Conservation (phyloP, 2,888 invertebrate species). For the Watsonalla binaria region DNA sequence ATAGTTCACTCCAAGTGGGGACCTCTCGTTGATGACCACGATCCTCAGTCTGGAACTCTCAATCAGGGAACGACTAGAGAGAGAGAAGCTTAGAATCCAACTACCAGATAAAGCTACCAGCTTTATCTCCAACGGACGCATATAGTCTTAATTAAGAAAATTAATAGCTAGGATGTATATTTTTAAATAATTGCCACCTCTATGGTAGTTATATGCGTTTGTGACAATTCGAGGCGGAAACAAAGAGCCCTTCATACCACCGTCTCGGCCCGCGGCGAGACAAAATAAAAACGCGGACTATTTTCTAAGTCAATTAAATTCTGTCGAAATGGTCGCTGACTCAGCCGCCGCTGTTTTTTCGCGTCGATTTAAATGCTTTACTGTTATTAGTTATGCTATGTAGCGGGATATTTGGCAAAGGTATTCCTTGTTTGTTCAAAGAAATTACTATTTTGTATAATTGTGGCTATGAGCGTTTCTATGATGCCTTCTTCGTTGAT, state of each 20-base stretch:
- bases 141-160: too few relatives aligned
- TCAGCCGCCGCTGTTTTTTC: slow-evolving; percentile 18
- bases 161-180: too few relatives aligned
- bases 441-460: slow-evolving; percentile 24
- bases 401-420: slow-evolving; percentile 19
- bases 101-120: too few relatives aligned
- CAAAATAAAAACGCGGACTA: slow-evolving; percentile 21
- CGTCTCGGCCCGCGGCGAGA: slow-evolving; percentile 16
- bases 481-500: not conserved
- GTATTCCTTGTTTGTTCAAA: slow-evolving; percentile 18
- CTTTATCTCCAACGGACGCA: too few relatives aligned
- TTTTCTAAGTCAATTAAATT: slow-evolving; percentile 70
- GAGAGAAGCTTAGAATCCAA: too few relatives aligned
- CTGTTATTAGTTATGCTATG: slow-evolving; percentile 24
- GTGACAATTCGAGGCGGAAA: slow-evolving; percentile 44
- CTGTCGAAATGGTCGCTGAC: slow-evolving; percentile 41
- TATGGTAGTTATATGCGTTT: slow-evolving; percentile 1
- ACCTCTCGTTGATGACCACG: too few relatives aligned
- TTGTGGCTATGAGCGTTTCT: slow-evolving; percentile 9
- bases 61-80: too few relatives aligned
- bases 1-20: too few relatives aligned
- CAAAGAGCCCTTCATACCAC: slow-evolving; percentile 37
- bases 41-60: too few relatives aligned
- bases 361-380: slow-evolving; percentile 9
- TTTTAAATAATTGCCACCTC: slow-evolving; percentile 2